Evolutionary conservation across 1,140 invertebrate species (phyloP).

Genomic region (Drosophila gunungcola): DNA sequence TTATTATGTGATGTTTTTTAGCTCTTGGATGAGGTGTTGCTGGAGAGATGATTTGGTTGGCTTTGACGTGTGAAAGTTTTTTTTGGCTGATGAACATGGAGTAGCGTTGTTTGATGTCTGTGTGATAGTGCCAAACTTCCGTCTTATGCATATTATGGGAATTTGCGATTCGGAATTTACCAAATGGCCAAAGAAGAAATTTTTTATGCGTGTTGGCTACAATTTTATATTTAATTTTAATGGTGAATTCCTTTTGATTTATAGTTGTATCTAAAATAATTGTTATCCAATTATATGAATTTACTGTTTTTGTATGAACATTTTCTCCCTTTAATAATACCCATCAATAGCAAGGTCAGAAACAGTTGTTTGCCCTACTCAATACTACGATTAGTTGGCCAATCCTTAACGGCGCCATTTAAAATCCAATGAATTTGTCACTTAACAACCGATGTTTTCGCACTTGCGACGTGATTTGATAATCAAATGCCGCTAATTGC

Average conservation of each 20-base stretch:
- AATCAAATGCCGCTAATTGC: conserved; percentile 77
- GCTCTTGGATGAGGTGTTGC: conserved; percentile 25
- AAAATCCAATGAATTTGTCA: conserved; percentile 66
- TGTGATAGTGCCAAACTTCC: conserved; percentile 32
- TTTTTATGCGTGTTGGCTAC: background rate
- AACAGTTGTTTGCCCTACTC: conserved; percentile 3
- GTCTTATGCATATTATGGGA: conserved; percentile 51
- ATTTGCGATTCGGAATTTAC: conserved; percentile 8
- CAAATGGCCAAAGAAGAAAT: background rate
- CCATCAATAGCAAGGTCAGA: conserved; percentile 9
- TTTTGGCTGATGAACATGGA: conserved; percentile 20
- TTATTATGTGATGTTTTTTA: conserved; percentile 44
- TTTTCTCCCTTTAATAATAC: background rate
- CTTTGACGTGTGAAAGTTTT: conserved; percentile 66
- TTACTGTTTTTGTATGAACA: no score
- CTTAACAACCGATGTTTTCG: conserved; percentile 43
- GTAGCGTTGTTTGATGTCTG: conserved; percentile 29
- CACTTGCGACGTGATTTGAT: conserved; percentile 26
- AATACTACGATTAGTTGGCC: conserved; percentile 25
- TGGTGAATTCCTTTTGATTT: no score
- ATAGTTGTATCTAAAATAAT: no score
- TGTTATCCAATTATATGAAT: no score
- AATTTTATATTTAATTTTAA: background rate
- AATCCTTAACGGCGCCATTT: conserved; percentile 53
- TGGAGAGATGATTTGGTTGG: conserved; percentile 52